Conservation (phyloP, 2,888 invertebrate genomes). For the Lepidocyrtinus sp. region DNA sequence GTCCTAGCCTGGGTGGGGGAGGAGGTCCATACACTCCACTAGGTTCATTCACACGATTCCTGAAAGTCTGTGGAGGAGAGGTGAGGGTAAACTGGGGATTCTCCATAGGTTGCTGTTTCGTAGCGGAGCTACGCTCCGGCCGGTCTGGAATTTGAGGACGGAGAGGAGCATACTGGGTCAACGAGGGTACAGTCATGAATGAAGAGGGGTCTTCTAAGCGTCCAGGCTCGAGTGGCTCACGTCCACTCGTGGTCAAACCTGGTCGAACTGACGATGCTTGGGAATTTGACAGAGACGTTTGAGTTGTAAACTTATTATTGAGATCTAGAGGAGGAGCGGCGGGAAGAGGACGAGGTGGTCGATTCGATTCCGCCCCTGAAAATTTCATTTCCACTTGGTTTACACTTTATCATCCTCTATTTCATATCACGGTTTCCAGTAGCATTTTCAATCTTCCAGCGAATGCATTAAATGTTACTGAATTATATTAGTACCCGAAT, state of each 20-base stretch:
- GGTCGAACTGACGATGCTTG: conserved; percentile 41
- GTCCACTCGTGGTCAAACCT: conserved; percentile 51
- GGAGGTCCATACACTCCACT: conserved; percentile 53
- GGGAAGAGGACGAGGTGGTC: conserved; percentile 59
- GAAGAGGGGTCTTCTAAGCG: conserved; percentile 60
- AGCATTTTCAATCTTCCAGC: too few relatives aligned
- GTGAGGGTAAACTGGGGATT: conserved; percentile 56
- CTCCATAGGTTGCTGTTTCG: conserved; percentile 63
- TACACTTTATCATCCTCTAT: too few relatives aligned
- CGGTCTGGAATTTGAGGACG: conserved; percentile 70
- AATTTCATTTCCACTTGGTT: conserved; percentile 13
- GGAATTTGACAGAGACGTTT: conserved; percentile 69
- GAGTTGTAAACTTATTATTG: conserved; percentile 74
- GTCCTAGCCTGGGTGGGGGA: conserved; percentile 51
- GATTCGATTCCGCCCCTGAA: conserved; percentile 62
- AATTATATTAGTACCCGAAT: too few relatives aligned
- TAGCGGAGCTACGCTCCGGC: conserved; percentile 68
- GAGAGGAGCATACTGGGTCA: conserved; percentile 54
- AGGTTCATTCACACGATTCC: conserved; percentile 65
- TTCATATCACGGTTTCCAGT: too few relatives aligned
- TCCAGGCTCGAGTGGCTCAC: conserved; percentile 60
- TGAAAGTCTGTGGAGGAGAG: conserved; percentile 61
- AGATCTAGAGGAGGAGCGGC: conserved; percentile 64
- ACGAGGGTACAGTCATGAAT: conserved; percentile 30
- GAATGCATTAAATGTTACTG: too few relatives aligned